These are phyloP conservation scores for Zootermopsis nevadensis DNA, from an alignment of 2,888 invertebrate genomes.

Conservation along the genomic window DNA sequence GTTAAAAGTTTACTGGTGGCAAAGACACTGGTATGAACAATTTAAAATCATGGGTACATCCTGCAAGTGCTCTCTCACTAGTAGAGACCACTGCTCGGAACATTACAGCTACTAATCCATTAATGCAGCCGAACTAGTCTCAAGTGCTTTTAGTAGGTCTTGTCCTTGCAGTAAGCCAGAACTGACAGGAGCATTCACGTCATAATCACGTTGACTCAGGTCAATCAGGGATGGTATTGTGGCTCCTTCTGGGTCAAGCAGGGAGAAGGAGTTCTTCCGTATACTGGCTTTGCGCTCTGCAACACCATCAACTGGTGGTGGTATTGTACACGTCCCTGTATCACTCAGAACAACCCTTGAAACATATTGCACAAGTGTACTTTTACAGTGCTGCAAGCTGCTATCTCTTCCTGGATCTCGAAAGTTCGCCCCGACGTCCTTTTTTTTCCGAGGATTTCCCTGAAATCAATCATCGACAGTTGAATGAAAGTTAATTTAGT, in stretches of 20 bases:
- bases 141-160: constrained; percentile 66
- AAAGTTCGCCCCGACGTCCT: background rate
- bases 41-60: background rate
- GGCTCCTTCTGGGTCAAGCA: constrained; percentile 62
- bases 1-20: background rate
- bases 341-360: constrained; percentile 2
- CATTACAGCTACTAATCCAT: constrained; percentile 26
- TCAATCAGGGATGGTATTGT: constrained; percentile 64
- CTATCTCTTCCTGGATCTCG: background rate
- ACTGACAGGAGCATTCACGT: constrained; percentile 67
- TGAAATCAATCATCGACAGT: constrained; percentile 18
- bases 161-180: constrained; percentile 64
- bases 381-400: background rate
- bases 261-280: constrained; percentile 61
- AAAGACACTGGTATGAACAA: background rate
- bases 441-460: constrained; percentile 23
- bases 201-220: constrained; percentile 67
- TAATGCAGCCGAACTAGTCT: constrained; percentile 54
- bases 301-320: background rate
- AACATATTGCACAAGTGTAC: background rate
- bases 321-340: constrained; percentile 3
- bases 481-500: background rate
- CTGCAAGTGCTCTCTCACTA: background rate
- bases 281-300: constrained; percentile 56
- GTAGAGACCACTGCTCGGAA: background rate